These are phyloP conservation scores for Cyprinodon diabolis DNA, from an alignment of 2,797 vertebrate genomes.

Conservation along the genomic window DNA sequence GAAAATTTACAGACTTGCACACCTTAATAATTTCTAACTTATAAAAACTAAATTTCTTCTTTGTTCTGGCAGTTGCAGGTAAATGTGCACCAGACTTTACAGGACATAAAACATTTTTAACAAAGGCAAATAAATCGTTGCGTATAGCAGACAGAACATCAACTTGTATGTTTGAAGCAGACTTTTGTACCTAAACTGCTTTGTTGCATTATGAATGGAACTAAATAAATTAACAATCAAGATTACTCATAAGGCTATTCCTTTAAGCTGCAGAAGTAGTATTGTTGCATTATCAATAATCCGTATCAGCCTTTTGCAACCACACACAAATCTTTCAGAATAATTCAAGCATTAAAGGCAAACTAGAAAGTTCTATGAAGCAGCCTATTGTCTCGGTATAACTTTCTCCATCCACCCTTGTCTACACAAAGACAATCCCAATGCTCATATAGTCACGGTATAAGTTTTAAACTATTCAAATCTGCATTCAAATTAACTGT, in stretches of 20 bases:
- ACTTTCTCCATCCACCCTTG: conserved; percentile 21
- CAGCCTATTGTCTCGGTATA: conserved; percentile 54
- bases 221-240: neutral
- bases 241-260: neutral
- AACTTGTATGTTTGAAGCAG: neutral
- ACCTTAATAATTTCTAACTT: conserved; percentile 22
- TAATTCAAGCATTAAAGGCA: neutral
- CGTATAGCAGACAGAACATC: conserved; percentile 25
- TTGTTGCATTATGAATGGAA: neutral
- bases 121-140: conserved; percentile 3
- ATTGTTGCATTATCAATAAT: neutral
- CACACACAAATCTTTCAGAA: neutral
- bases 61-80: conserved; percentile 21
- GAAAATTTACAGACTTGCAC: conserved; percentile 12
- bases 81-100: conserved; percentile 21
- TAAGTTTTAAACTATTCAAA: neutral
- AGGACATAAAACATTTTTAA: conserved; percentile 42
- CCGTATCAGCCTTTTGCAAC: neutral
- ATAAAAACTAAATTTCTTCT: conserved; percentile 22
- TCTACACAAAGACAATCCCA: neutral
- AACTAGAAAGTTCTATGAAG: conserved; percentile 23
- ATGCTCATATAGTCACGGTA: neutral
- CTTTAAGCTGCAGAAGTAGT: neutral
- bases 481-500: neutral
- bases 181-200: neutral